These are phyloP conservation scores for Pipra filicauda DNA, from an alignment of 2,113 vertebrate species.

Conservation along the genomic window DNA sequence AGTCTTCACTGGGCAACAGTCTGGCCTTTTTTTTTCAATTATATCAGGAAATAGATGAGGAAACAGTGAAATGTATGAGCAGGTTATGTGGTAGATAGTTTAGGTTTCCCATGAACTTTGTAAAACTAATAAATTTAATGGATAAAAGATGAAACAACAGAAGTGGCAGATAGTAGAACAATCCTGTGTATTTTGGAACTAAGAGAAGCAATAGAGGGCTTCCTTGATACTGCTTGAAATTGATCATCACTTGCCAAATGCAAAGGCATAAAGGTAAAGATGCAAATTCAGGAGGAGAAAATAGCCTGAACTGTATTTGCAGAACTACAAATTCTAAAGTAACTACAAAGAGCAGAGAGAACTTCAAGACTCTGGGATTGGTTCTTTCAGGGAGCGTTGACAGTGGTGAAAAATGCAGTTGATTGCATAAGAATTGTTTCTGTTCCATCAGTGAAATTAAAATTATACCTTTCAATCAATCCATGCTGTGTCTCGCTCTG, in stretches of 20 bases:
- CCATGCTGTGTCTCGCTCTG: background rate
- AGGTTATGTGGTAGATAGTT: background rate
- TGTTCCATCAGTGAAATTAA: background rate
- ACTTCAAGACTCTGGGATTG: background rate
- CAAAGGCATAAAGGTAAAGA: background rate
- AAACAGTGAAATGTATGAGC: background rate
- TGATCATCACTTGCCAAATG: background rate
- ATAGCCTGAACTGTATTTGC: background rate
- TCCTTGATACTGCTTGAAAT: background rate
- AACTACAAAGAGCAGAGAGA: background rate
- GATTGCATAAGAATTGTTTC: background rate
- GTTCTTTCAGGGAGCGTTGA: background rate
- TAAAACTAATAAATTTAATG: background rate
- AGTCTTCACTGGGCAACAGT: background rate
- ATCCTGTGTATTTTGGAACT: background rate
- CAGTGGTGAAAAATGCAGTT: background rate
- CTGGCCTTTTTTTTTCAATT: background rate
- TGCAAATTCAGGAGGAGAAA: background rate
- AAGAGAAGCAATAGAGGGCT: background rate
- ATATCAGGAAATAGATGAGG: accelerated
- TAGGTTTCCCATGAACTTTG: background rate
- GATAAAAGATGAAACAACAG: background rate
- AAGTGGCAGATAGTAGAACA: background rate
- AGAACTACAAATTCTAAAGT: background rate
- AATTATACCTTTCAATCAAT: background rate